Conservation (phyloP, 2,888 invertebrate genomes). For the Notodonta ziczac region DNA sequence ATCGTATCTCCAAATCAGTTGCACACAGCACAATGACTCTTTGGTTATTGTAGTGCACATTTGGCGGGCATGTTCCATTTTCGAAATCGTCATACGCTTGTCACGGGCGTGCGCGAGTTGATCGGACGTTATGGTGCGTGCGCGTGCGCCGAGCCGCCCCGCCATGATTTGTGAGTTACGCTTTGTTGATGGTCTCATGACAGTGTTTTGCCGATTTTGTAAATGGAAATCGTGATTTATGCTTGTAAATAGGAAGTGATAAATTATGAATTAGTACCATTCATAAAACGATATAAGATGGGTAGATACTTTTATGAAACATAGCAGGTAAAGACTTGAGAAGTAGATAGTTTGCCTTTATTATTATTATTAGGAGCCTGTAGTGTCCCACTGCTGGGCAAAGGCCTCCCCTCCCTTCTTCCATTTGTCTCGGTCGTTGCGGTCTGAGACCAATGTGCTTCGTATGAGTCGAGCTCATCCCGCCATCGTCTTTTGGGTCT, state of each 20-base stretch:
- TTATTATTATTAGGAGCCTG: no score
- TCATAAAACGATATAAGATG: no score
- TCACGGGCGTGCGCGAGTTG: slow-evolving; percentile 57
- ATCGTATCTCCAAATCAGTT: slow-evolving; percentile 42
- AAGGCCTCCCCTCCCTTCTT: no score
- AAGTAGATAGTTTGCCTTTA: no score
- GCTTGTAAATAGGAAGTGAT: slow-evolving; percentile 13
- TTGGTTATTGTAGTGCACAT: slow-evolving; percentile 47
- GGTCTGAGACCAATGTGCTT: no score
- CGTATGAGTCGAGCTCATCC: no score
- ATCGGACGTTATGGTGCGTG: slow-evolving; percentile 62
- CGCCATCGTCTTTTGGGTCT: no score
- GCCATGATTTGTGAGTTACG: slow-evolving; percentile 61
- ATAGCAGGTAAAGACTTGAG: no score
- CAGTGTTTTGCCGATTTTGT: slow-evolving; percentile 53
- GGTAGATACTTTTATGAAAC: no score
- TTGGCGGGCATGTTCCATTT: slow-evolving; percentile 55
- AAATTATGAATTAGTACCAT: no score
- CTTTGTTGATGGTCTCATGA: slow-evolving; percentile 51
- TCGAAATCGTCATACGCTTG: slow-evolving; percentile 54
- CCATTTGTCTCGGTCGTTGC: no score
- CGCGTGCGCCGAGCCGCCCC: slow-evolving; percentile 60
- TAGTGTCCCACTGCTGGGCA: no score
- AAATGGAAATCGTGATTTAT: slow-evolving; percentile 36
- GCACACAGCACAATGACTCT: slow-evolving; percentile 48